phyloP scores from a whole-genome alignment of 2,888 invertebrate genomes.

The Drosophila borealis region DNA sequence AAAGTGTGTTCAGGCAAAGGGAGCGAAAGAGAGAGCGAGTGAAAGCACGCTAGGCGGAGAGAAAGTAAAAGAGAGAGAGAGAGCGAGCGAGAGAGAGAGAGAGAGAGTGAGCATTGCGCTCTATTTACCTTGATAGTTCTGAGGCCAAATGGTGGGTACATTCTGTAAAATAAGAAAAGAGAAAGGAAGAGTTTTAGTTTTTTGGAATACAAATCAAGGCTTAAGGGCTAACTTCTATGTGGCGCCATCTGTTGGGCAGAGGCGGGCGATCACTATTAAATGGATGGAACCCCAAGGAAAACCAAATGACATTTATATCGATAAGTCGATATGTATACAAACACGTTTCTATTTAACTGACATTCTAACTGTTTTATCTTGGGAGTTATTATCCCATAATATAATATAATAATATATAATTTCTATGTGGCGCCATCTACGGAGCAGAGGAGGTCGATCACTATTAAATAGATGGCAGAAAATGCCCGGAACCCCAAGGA shows the following conservation, averaged over 20 bases:
- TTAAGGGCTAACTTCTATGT: background rate
- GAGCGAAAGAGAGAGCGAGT: conserved; percentile 17
- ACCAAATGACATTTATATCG: no score
- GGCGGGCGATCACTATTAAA: background rate
- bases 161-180: conserved; percentile 74
- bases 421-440: background rate
- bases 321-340: no score
- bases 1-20: conserved; percentile 2
- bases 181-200: background rate
- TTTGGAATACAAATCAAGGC: background rate
- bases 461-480: no score
- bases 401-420: no score
- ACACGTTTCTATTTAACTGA: no score
- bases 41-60: conserved; percentile 3
- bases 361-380: no score
- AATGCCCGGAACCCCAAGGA: no score
- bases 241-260: background rate
- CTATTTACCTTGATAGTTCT: conserved; percentile 85
- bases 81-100: background rate
- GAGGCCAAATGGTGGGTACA: conserved; percentile 86
- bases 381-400: no score
- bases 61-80: conserved; percentile 5
- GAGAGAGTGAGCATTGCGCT: conserved; percentile 19
- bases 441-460: background rate
- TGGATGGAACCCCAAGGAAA: no score